A percentile compares a stretch with the other conserved stretches of the same genome.
phyloP scores from a whole-genome alignment of 1,140 invertebrate genomes.

The Anagrus nilaparvatae region DNA sequence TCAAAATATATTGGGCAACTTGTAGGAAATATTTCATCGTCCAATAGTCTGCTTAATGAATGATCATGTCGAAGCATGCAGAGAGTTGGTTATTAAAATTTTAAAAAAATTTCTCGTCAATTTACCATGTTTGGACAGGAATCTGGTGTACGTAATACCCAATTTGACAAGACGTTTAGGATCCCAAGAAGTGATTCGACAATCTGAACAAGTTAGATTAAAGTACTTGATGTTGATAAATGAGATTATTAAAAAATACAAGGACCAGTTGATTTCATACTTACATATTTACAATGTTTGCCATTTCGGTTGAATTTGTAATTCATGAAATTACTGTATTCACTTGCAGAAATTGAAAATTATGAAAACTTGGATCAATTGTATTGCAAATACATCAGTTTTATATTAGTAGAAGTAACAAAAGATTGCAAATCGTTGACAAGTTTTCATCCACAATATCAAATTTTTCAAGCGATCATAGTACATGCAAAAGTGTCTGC shows the following conservation, averaged over 20 bases:
- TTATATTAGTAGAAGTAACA: too few species aligned
- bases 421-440: too few species aligned
- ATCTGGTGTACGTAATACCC: slow-evolving; percentile 66
- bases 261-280: slow-evolving; percentile 51
- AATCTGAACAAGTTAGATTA: slow-evolving; percentile 78
- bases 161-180: slow-evolving; percentile 66
- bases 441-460: too few species aligned
- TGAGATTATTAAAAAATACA: slow-evolving; percentile 55
- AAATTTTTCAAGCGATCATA: too few species aligned
- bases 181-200: slow-evolving; percentile 63
- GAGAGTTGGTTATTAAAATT: slow-evolving; percentile 46
- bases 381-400: too few species aligned
- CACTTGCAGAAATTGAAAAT: too few species aligned
- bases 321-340: too few species aligned
- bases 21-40: slow-evolving; percentile 38
- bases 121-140: slow-evolving; percentile 51
- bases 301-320: too few species aligned
- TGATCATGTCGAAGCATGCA: slow-evolving; percentile 50
- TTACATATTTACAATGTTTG: too few species aligned
- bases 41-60: slow-evolving; percentile 45
- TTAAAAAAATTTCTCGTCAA: slow-evolving; percentile 41
- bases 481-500: too few species aligned
- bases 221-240: slow-evolving; percentile 54
- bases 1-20: slow-evolving; percentile 8
- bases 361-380: too few species aligned